Base-by-base conservation (phyloP, 2,113 vertebrate species). In the Poeciliopsis prolifica region DNA sequence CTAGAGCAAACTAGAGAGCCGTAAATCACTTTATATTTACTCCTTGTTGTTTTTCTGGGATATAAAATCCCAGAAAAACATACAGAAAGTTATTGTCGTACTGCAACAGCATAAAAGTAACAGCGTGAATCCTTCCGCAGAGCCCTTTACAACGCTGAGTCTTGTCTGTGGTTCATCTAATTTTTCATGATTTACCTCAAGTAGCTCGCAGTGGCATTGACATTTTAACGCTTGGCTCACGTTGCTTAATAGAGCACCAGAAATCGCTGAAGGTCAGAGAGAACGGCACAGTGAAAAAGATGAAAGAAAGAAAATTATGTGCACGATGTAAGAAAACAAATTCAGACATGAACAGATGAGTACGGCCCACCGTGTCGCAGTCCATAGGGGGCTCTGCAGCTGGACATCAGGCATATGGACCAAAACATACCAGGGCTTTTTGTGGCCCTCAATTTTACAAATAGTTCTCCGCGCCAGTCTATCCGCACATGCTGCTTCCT, bases 401-500 rank as follows among this genome's bases (percentile, higher is more conserved):
- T 86, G 78, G 83, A 81, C 80, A 61, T 54, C 63, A 11, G 65
- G 61, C 70, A 67, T 75, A 61, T 61, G 51, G 58, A 77, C 65
- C 60, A 62, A 85, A 72, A 77, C 68, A 48, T 61, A 72, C 64
- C 81, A 72, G 14, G 13, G 73, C 48, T 81, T 78, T 85, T 75
- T 62, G 63, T 81, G 61, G 44, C 64, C 65, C 65, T 17, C 3
- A 37, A 81, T 80, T 89, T 75, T 75, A 84, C 82, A 87, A 86
- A 89, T 79, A 84, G 78, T 87, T 80, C 67, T 62, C 75, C 9
- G 51, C 9, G 0, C 77, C 70, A 26, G 74, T 83, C 48, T 70
- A 74, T 81, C 75, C 75, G 40, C 82, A 80, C 81, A 78, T 33
- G 80, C 82, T 79, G 87, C 81, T 69, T 84, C 80, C 84, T 83